Evolutionary conservation across 2,113 vertebrate genomes (phyloP), one percentile per base, ranked within the genome.

Genomic region (Ammodytes dubius): DNA sequence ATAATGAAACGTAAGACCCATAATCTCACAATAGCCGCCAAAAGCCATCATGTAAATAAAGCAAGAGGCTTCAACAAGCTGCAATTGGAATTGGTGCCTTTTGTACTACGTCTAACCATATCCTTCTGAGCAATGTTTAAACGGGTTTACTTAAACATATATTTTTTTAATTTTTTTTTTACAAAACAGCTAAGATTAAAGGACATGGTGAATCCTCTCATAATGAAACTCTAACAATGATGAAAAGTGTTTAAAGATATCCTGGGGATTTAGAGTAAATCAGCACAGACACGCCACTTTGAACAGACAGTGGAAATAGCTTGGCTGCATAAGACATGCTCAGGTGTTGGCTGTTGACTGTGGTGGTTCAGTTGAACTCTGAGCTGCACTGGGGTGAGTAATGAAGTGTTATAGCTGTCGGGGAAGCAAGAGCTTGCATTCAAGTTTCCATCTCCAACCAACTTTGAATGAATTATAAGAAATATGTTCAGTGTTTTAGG

Each of bases 21-120:
- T 69, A 39, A 74, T 70, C 58, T 60, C 45, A 63, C 5, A 58
- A 11, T 40, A 69, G 19, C 35, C 63, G 70, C 70, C 70, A 79
- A 79, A 79, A 27, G 15, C 58, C 50, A 11, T 35, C 12, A 0
- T 19, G 39, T 72, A 19, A 83, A 64, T 43, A 56, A 35, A 70
- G 15, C 39, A 11, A 39, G 11, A 63, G 27, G 63, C 39, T 70
- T 61, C 19, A 69, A 47, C 6, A 3, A 53, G 9, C 35, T 72
- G 35, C 35, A 53, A 35, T 0, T 40, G 45, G 15, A 72, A 35
- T 8, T 19, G 53, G 11, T 37, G 39, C 15, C 42, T 57, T 66
- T 57, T 39, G 42, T 11, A 8, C 39, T 40, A 37, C 49, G 37
- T 37, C 3, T 35, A 47, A 13, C 52, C 13, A 7, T 49, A 6